Evolutionary conservation across 2,113 vertebrate genomes (phyloP).

Genomic region (Gulo gulo): DNA sequence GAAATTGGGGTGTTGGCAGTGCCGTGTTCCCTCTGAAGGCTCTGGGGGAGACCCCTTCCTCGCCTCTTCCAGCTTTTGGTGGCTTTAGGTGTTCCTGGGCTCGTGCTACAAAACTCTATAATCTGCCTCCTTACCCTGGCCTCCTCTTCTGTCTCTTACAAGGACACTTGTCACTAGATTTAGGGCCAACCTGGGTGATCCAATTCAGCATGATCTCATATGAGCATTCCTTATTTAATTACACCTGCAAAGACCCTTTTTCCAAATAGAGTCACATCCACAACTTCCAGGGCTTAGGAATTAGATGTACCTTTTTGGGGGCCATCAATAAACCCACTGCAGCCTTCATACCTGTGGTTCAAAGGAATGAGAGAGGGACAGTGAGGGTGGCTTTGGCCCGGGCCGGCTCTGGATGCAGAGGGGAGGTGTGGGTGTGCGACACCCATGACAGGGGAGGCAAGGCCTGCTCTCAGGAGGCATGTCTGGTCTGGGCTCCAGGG

Average conservation of each 20-base stretch:
- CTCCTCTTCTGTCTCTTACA: background rate
- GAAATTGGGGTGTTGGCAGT: background rate
- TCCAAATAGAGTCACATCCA: background rate
- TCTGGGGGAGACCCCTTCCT: background rate
- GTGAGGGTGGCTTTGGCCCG: background rate
- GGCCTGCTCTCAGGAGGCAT: background rate
- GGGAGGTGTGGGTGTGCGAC: background rate
- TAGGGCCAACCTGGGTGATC: background rate
- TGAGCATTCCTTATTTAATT: background rate
- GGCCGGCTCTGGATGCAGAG: background rate
- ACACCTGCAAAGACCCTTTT: background rate
- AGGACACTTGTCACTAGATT: background rate
- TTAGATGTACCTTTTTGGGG: background rate
- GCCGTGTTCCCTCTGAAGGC: accelerated
- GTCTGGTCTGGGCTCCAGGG: background rate
- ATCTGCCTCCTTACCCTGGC: background rate
- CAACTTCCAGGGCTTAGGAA: background rate
- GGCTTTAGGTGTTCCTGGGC: background rate
- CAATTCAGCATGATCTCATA: background rate
- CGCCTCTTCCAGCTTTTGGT: background rate
- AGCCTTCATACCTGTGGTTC: background rate
- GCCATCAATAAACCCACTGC: background rate
- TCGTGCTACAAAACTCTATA: background rate
- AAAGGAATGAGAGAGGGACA: background rate
- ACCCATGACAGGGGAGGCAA: background rate